Evolutionary conservation across 2,113 vertebrate species (phyloP), one percentile per base, ranked within the genome.

Genomic region (Oophaga pumilio): DNA sequence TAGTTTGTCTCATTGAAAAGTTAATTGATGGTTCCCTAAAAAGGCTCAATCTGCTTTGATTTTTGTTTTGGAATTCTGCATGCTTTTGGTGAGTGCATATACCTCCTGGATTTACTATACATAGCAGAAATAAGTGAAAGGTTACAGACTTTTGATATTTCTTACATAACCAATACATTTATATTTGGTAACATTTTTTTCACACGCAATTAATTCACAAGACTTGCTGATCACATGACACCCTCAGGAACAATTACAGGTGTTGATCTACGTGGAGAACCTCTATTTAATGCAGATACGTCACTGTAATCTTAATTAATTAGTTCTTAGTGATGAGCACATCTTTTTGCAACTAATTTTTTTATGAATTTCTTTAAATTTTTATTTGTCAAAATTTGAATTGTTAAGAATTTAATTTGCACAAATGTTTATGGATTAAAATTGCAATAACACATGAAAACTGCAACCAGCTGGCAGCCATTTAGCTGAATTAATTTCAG

Each of bases 1-100:
- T 20, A 7, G 60, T 57, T 33, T 80, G 18, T 50, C 17, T 33
- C n/a, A 57, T 69, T 68, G 50, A 11, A 56, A 86, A 69, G 10
- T 62, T 77, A 86, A 69, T 28, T 56, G 49, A 20, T 85, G 68
- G 24, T 84, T 22, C 79, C 28, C 33, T 1, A 43, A 62, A 62
- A 49, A 28, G 14, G 4, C 20, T 53, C 22, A 66, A 50, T 50
- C 59, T 82, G 60, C 43, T 50, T 66, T 82, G 59, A 22, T 82
- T 82, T 49, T 15, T 82, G 12, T 8, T n/a, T n/a, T 43, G 80
- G 60, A 78, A 56, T 8, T 78, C 20, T 56, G 53, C 6, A 33
- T 6, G 68, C 1, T 33, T 71, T 71, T 43, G 33, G 33, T 43
- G 33, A 17, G 17, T 17, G 17, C 20, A 62, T 22, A 62, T 62